A percentile compares a stretch with the other conserved stretches of the same genome.
These are phyloP conservation scores for Calameuta pallipes DNA, from an alignment of 2,888 invertebrate species.

Conservation along the genomic window DNA sequence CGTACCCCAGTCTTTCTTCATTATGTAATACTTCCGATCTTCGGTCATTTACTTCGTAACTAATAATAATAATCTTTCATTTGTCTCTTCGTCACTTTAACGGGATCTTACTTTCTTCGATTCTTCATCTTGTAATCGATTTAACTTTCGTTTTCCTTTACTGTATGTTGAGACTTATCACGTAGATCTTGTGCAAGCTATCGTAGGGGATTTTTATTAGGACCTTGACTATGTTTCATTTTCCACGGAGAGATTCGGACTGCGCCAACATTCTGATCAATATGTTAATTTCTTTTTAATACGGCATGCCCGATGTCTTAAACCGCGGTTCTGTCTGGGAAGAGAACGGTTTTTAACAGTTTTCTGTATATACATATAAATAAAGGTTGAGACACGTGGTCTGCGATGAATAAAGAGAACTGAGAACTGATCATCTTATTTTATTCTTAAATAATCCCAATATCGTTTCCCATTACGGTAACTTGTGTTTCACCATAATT, in stretches of 20 bases:
- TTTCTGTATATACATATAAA: slow-evolving; percentile 60
- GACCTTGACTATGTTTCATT: background rate
- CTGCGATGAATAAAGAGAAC: slow-evolving; percentile 54
- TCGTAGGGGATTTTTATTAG: background rate
- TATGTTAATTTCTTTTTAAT: background rate
- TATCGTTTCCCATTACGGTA: background rate
- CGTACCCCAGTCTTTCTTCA: slow-evolving; percentile 47
- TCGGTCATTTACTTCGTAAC: background rate
- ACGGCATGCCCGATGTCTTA: background rate
- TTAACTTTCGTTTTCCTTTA: background rate
- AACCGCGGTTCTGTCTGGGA: slow-evolving; percentile 26
- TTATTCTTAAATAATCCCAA: background rate
- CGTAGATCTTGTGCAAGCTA: background rate
- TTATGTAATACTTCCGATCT: slow-evolving; percentile 21
- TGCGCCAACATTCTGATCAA: background rate
- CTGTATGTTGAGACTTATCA: background rate
- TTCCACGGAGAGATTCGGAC: background rate
- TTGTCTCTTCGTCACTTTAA: background rate
- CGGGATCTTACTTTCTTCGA: background rate
- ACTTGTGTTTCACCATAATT: background rate
- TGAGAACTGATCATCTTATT: slow-evolving; percentile 29
- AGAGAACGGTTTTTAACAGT: slow-evolving; percentile 38
- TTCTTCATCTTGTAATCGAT: background rate
- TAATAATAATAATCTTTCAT: background rate
- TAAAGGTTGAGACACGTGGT: slow-evolving; percentile 44